Evolutionary conservation across 1,140 invertebrate species (phyloP), one percentile per base, ranked within the genome.

Genomic region (Camponotus floridanus): DNA sequence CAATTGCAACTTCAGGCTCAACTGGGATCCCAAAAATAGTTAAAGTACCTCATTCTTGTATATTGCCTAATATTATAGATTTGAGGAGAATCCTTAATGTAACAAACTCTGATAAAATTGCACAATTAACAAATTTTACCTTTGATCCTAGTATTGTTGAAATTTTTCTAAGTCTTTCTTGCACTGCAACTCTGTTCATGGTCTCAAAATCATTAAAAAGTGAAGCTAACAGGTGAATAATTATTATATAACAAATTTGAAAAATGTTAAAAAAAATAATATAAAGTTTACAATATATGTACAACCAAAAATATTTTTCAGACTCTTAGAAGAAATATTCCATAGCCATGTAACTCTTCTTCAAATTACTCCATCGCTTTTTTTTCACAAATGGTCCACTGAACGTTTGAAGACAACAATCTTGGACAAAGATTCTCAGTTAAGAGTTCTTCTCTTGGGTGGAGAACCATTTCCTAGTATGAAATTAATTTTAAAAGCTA

Each of bases 141-240:
- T 98, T 98, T 96, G 98, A 98, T 94, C 98, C 98, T 11, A 97
- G 97, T 67, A 96, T 98, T 88, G 92, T 98, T 61, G 98, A 98
- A 94, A 95, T 98, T 62, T 97, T 98, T 91, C 93, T 97, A 42
- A 96, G 96, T 8, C 94, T 97, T 59, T 95, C 93, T 65, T 96
- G 95, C 94, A 96, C 96, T 62, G 96, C 96, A 21, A 96, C 96
- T 51, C 92, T 98, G 2, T 92, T 98, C 3, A 96, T 98, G 88
- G 94, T 96, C 18, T 96, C 96, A 3, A 93, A 96, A 85, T 87
- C 92, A 36, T 78, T 96, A 0, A 96, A 96, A 91, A 88, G 94
- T 33, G 92, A 95, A 85, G 91, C 96, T 33, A 74, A 91, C n/a
- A 87, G 93, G 59, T 91, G 7, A 88, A 61, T 74, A 42, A 67